These are phyloP conservation scores for Cephus nigrinus DNA, from an alignment of 2,888 invertebrate species.

Conservation along the genomic window DNA sequence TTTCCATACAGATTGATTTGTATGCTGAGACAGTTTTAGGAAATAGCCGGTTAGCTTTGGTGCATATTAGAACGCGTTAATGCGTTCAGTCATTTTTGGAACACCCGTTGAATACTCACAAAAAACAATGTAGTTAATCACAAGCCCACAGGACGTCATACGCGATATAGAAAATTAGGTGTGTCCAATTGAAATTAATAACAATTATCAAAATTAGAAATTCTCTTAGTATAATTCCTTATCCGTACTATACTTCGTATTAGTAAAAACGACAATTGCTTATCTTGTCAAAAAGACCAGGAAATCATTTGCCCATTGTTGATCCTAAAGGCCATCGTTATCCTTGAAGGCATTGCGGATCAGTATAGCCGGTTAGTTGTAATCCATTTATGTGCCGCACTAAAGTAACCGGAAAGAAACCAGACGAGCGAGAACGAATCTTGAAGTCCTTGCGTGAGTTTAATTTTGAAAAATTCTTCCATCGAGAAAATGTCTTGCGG, in stretches of 20 bases:
- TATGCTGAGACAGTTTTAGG: constrained; percentile 26
- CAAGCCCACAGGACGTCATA: not conserved
- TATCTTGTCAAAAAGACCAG: not conserved
- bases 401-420: not conserved
- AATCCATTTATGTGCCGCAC: not conserved
- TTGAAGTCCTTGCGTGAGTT: not conserved
- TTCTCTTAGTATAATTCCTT: not conserved
- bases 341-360: not conserved
- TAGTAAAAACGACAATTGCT: not conserved
- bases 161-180: not conserved
- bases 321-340: not conserved
- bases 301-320: not conserved
- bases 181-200: not conserved
- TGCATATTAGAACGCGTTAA: not conserved
- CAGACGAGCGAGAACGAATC: not conserved
- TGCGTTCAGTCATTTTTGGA: not conserved
- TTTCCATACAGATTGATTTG: constrained; percentile 12
- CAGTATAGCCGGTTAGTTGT: not conserved
- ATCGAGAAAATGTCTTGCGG: not conserved
- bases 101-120: not conserved
- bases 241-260: not conserved
- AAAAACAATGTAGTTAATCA: not conserved
- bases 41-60: constrained; percentile 13
- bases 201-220: not conserved
- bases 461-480: not conserved